phyloP scores from a whole-genome alignment of 2,888 invertebrate genomes.

The Callyntrura sp. region DNA sequence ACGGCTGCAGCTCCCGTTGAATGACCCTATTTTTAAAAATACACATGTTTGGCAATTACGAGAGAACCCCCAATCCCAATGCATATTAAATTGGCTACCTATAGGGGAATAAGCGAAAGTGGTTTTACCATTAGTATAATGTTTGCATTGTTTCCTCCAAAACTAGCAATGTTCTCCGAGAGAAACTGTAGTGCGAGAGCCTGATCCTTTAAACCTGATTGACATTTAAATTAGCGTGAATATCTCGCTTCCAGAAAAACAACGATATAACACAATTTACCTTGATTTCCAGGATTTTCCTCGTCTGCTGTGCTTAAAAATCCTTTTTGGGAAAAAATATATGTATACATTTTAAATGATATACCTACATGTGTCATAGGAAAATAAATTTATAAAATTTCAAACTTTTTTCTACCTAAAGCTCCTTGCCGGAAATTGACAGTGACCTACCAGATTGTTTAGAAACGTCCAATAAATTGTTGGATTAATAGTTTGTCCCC shows the following conservation, averaged over 20 bases:
- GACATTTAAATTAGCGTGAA: no score
- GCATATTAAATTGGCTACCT: no score
- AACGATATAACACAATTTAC: neutral
- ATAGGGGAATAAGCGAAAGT: neutral
- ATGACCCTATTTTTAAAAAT: slow-evolving; percentile 48
- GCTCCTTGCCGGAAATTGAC: slow-evolving; percentile 38
- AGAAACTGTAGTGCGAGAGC: slow-evolving; percentile 59
- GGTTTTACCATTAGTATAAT: slow-evolving; percentile 49
- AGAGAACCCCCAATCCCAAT: no score
- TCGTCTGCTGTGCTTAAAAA: slow-evolving; percentile 71
- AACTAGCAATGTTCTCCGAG: slow-evolving; percentile 56
- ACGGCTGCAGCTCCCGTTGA: slow-evolving; percentile 57
- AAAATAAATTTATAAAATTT: neutral
- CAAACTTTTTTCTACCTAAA: slow-evolving; percentile 24
- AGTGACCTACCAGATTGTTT: neutral
- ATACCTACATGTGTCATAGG: no score
- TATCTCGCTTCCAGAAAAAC: no score
- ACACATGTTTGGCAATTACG: no score
- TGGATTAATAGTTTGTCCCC: neutral
- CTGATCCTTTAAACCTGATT: slow-evolving; percentile 71
- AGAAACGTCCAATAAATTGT: neutral
- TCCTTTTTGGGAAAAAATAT: slow-evolving; percentile 46
- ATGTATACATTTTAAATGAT: no score
- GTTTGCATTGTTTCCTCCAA: slow-evolving; percentile 66
- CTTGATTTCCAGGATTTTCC: slow-evolving; percentile 73